A percentile compares a stretch with the other conserved stretches of the same genome.
Conservation (phyloP, 2,888 invertebrate species). For the Arenicola marina region DNA sequence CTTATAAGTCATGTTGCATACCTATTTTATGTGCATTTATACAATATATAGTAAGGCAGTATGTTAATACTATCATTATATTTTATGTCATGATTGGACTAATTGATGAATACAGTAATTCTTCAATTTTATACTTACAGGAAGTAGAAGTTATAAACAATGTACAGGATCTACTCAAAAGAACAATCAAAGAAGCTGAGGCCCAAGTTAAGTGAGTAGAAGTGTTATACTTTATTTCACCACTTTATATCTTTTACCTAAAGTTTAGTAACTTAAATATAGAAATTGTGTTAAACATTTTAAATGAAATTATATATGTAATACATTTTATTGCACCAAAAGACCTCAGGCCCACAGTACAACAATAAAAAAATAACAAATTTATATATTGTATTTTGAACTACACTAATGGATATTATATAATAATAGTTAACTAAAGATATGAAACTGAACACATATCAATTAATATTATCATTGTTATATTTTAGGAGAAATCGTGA, state of each 20-base stretch:
- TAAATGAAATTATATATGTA: no score
- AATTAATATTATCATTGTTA: no score
- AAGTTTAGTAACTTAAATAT: no score
- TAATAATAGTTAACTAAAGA: background rate
- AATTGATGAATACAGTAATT: background rate
- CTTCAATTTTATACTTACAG: constrained; percentile 34
- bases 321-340: no score
- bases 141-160: constrained; percentile 62
- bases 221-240: background rate
- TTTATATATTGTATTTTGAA: background rate
- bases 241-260: background rate
- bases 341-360: no score
- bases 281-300: no score
- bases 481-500: constrained; percentile 71
- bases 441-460: background rate
- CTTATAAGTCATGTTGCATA: no score
- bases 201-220: constrained; percentile 57
- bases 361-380: no score
- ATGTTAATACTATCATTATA: background rate
- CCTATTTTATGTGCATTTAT: no score
- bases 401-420: background rate
- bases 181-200: constrained; percentile 59
- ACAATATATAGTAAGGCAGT: background rate
- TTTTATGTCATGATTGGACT: no score
- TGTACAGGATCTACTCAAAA: constrained; percentile 60